Evolutionary conservation across 37 sponge, comb jelly and placozoan genomes (phyloP).

Genomic region (Chondrosia reniformis): DNA sequence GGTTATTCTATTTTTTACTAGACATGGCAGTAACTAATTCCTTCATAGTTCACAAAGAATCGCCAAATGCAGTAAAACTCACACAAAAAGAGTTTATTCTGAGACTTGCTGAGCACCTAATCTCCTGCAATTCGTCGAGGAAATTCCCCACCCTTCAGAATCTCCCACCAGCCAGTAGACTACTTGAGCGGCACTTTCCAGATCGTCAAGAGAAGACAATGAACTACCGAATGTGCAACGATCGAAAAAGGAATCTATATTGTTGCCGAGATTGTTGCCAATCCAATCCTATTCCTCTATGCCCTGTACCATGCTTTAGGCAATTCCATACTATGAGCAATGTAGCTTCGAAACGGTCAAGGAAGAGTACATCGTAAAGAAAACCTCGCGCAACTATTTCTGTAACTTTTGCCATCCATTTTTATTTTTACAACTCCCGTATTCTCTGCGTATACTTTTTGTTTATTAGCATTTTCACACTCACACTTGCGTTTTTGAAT

Average conservation of each 20-base stretch:
- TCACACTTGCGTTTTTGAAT: too few relatives aligned
- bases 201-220: too few relatives aligned
- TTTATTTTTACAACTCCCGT: too few relatives aligned
- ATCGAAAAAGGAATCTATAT: neutral
- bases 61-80: neutral
- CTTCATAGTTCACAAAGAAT: neutral
- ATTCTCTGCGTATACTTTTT: too few relatives aligned
- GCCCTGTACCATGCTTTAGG: neutral
- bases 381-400: neutral
- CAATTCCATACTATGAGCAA: neutral
- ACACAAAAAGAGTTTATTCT: neutral
- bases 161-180: too few relatives aligned
- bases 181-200: too few relatives aligned
- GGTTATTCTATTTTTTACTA: constrained; percentile 27
- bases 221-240: constrained; percentile 1
- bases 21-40: constrained; percentile 31
- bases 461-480: too few relatives aligned
- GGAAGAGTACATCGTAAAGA: too few relatives aligned
- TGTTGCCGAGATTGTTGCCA: neutral
- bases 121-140: neutral
- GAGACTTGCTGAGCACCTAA: neutral
- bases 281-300: neutral
- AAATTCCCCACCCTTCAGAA: too few relatives aligned
- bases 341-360: neutral
- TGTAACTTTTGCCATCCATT: constrained; percentile 11